Evolutionary conservation across 30 jellyfish, hydroid and myxozoan genomes (phyloP), one percentile per base, ranked within the genome.

Genomic region (Chrysaora quinquecirrha): DNA sequence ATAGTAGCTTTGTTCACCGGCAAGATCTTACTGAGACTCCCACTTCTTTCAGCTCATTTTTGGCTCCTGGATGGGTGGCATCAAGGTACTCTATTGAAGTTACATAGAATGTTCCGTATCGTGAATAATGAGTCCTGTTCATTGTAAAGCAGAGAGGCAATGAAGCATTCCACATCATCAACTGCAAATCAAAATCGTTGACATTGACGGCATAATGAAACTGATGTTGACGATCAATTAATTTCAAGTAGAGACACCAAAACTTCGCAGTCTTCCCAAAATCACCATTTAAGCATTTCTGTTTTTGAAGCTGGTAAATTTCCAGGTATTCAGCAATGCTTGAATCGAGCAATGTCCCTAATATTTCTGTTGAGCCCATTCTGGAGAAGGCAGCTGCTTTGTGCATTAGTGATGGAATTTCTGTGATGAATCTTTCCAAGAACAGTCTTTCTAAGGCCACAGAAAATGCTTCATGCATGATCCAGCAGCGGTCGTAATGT

Each of bases 1-100:
- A n/a, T n/a, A n/a, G 71, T 52, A 81, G 24, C 74, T 31, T 46
- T 81, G 91, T 48, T 66, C 91, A 3, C 91, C 91, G 30, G 91
- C 91, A 33, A 49, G 38, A 56, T 65, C 91, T 28, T n/a, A 65
- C 68, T 18, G 85, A 81, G 0, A 81, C 35, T 23, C 77, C 85
- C 1, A 65, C 77, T 0, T 64, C 71, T 28, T 32, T 29, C 46
- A 81, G 52, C 71, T 64, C 91, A 19, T 43, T 77, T 67, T 47
- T 68, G 24, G 91, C 91, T 19, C 73, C 84, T 1, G 84, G 91
- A 46, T 65, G 91, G 1, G 77, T 80, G 84, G 47, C 24, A 67
- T 80, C 84, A 12, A 80, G 73, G 82, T 28, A 30, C 48, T 80
- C 91, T 50, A 65, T 76, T 20, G 64, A 54, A 63, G 18, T 23